phyloP scores from a whole-genome alignment of 1,140 invertebrate genomes.

The Drosophila arizonae region DNA sequence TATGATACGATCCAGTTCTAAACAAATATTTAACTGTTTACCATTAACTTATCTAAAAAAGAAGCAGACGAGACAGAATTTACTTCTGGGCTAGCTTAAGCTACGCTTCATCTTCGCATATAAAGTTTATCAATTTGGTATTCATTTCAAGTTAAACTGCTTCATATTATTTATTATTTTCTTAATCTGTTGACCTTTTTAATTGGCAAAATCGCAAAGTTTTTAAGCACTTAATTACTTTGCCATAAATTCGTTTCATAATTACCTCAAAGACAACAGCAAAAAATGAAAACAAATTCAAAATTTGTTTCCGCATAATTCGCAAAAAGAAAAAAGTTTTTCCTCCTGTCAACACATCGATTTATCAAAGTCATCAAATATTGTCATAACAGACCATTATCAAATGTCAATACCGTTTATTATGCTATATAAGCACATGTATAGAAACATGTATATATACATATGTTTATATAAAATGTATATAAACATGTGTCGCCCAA shows the following conservation, averaged over 20 bases:
- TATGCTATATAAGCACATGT: too few relatives aligned
- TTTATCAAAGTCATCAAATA: slow-evolving; percentile 19
- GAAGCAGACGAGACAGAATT: background rate
- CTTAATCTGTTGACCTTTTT: slow-evolving; percentile 8
- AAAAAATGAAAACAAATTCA: slow-evolving; percentile 15
- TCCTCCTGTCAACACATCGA: slow-evolving; percentile 26
- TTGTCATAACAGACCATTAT: background rate
- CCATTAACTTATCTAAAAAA: slow-evolving; percentile 14
- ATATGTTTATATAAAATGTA: too few relatives aligned
- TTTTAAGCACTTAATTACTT: slow-evolving; percentile 34
- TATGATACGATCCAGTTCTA: slow-evolving; percentile 51
- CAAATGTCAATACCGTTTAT: too few relatives aligned
- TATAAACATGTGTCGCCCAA: too few relatives aligned
- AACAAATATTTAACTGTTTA: slow-evolving; percentile 69
- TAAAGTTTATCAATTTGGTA: background rate
- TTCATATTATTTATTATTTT: background rate
- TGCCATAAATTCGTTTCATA: slow-evolving; percentile 45
- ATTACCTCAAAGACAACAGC: slow-evolving; percentile 39
- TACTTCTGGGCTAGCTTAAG: too few relatives aligned
- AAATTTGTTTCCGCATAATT: slow-evolving; percentile 58
- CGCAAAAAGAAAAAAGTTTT: slow-evolving; percentile 34
- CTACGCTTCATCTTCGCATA: too few relatives aligned
- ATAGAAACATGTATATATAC: too few relatives aligned
- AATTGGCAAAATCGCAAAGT: background rate
- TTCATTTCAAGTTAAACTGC: too few relatives aligned